Evolutionary conservation across 2,888 invertebrate species (phyloP).

Genomic region (Elgonia sp.): DNA sequence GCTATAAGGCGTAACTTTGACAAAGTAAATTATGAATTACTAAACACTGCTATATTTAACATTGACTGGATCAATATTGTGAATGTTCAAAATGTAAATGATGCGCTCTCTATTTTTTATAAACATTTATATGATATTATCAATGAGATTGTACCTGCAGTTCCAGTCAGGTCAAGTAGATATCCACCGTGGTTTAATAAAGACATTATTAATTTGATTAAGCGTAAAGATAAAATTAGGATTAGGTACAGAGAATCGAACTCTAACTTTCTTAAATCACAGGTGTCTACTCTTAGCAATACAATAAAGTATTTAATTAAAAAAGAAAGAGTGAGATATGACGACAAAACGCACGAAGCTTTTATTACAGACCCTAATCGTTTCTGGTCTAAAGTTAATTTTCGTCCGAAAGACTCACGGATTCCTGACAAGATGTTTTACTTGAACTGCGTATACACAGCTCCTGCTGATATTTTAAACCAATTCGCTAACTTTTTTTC

Average conservation of each 20-base stretch:
- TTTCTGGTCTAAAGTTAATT: neutral
- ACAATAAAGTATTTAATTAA: too few species aligned
- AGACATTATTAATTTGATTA: neutral
- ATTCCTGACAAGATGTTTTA: neutral
- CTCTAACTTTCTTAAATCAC: too few species aligned
- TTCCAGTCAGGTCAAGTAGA: neutral
- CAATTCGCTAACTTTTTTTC: neutral
- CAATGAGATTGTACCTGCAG: neutral
- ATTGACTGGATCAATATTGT: neutral
- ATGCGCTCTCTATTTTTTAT: neutral
- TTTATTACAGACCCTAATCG: too few species aligned
- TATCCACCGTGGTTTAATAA: neutral
- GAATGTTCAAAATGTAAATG: neutral
- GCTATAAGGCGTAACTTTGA: neutral
- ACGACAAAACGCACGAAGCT: too few species aligned
- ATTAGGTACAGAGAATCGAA: too few species aligned
- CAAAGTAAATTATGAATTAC: neutral
- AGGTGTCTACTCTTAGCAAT: too few species aligned
- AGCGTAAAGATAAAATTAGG: neutral
- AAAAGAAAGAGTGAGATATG: too few species aligned
- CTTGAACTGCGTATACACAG: neutral
- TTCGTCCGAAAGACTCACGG: neutral
- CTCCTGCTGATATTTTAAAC: neutral
- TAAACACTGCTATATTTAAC: too few species aligned
- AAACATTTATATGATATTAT: neutral